These are phyloP conservation scores for Tolmerus cingulatus DNA, from an alignment of 2,888 invertebrate genomes.

Conservation along the genomic window DNA sequence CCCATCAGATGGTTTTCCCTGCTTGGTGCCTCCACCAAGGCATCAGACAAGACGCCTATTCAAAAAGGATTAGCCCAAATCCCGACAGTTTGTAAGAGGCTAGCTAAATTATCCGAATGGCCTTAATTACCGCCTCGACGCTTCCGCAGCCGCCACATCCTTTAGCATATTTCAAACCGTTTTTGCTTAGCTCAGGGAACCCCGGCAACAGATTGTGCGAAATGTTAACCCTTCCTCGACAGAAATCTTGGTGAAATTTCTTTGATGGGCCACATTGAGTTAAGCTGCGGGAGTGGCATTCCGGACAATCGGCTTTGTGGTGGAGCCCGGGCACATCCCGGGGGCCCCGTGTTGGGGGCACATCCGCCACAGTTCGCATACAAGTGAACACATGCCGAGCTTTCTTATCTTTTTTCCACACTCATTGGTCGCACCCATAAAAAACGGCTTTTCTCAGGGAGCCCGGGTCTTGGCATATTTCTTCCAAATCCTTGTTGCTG, in stretches of 20 bases:
- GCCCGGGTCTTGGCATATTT: conserved; percentile 30
- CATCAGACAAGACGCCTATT: not conserved
- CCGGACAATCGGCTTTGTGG: conserved; percentile 25
- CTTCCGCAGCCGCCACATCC: not conserved
- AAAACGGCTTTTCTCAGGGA: conserved; percentile 23
- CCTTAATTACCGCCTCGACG: not conserved
- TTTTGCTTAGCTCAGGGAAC: not conserved
- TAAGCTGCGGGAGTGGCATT: not conserved
- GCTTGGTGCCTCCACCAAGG: not conserved
- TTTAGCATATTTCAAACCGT: conserved; percentile 44
- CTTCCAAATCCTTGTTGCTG: conserved; percentile 34
- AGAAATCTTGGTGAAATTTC: conserved; percentile 9
- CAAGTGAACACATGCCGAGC: conserved; percentile 45
- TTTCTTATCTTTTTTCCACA: conserved; percentile 47
- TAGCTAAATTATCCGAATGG: not conserved
- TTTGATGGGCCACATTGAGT: conserved; percentile 1
- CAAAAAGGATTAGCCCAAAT: conserved; percentile 20
- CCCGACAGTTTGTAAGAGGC: not conserved
- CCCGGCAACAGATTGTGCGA: conserved; percentile 46
- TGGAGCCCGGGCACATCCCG: not conserved
- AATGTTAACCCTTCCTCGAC: conserved; percentile 44
- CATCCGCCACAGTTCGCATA: not conserved
- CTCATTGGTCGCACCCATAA: conserved; percentile 24
- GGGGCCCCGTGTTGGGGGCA: not conserved
- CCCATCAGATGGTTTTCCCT: conserved; percentile 25